Conservation (phyloP, 2,113 vertebrate genomes). For the Sceloporus tristichus region DNA sequence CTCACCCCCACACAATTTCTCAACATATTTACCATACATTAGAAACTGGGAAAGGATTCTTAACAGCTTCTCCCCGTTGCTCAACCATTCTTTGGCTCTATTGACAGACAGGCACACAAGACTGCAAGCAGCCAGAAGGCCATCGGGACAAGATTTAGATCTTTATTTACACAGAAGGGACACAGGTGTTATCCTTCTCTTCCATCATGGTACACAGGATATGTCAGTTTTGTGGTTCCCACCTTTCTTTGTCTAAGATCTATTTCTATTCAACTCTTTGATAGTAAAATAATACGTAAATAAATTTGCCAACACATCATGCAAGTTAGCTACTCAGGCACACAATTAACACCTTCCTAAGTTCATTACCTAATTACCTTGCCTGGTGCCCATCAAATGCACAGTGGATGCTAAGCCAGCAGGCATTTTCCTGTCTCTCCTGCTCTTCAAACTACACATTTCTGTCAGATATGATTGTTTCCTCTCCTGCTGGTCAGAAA, state of each 20-base stretch:
- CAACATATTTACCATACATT: background rate
- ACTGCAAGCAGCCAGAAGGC: background rate
- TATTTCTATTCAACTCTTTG: background rate
- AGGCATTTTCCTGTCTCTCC: background rate
- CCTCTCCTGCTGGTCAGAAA: background rate
- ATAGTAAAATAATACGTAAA: background rate
- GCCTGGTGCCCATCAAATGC: background rate
- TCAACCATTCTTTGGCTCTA: background rate
- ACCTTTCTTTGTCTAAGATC: background rate
- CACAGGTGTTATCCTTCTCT: background rate
- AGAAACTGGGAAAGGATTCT: background rate
- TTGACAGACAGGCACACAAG: background rate
- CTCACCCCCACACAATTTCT: background rate
- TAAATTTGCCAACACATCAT: background rate
- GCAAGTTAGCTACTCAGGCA: background rate
- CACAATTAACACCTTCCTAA: background rate
- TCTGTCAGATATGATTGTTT: background rate
- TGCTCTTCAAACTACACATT: background rate
- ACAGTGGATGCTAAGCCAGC: background rate
- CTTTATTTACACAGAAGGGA: constrained; percentile 2
- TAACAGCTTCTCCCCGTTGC: background rate
- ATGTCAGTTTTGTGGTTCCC: background rate
- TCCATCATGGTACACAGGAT: background rate
- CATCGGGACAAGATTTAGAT: background rate
- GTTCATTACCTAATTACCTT: constrained; percentile 3